Evolutionary conservation across 2,797 vertebrate species (phyloP).

Genomic region (Carcharodon carcharias): DNA sequence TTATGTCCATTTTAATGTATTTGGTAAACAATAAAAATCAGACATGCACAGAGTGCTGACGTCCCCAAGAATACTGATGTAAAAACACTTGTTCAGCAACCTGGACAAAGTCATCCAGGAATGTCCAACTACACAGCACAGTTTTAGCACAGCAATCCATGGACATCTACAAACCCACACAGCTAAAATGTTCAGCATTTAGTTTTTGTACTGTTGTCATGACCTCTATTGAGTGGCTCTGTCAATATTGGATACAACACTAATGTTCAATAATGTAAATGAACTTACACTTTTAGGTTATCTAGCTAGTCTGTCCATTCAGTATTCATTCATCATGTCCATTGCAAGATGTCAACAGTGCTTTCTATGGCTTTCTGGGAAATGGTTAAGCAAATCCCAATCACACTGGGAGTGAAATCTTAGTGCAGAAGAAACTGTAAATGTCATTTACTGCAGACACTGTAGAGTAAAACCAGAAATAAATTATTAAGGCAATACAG

Average conservation of each 20-base stretch:
- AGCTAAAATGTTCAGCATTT: neutral
- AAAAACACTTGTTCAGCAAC: neutral
- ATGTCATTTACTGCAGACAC: neutral
- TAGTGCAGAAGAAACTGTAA: neutral
- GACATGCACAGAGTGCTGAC: neutral
- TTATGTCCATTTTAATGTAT: neutral
- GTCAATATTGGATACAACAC: neutral
- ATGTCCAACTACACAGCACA: neutral
- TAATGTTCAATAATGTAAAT: neutral
- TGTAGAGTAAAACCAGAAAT: neutral
- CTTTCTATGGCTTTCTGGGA: neutral
- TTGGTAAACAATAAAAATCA: neutral
- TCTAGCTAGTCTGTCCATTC: neutral
- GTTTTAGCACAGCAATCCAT: neutral
- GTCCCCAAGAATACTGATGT: neutral
- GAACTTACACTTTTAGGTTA: neutral
- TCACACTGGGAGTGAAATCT: neutral
- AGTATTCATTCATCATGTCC: neutral
- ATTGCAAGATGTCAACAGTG: neutral
- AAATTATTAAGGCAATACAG: neutral
- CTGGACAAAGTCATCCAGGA: neutral
- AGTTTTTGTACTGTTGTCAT: neutral
- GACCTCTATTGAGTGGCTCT: too few species aligned
- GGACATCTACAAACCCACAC: neutral
- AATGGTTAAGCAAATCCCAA: neutral